Evolutionary conservation across 1,140 invertebrate species (phyloP).

Genomic region (Oryzaephilus surinamensis): DNA sequence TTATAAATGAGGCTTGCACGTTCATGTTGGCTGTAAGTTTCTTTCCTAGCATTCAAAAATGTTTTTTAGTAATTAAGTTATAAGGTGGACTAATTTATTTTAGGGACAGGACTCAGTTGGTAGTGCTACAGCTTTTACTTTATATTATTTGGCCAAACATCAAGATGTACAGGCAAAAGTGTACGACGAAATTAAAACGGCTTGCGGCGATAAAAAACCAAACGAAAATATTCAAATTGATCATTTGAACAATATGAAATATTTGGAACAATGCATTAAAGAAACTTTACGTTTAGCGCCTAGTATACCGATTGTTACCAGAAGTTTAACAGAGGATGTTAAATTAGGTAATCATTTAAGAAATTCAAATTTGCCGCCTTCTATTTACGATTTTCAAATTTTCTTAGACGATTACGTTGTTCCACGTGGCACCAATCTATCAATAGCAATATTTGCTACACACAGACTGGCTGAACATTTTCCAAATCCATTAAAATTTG

Average conservation of each 20-base stretch:
- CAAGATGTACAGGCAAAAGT: conserved; percentile 50
- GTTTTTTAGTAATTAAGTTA: not conserved
- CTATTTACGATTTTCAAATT: too few relatives aligned
- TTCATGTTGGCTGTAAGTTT: conserved; percentile 60
- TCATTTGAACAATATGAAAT: conserved; percentile 50
- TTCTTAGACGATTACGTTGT: too few relatives aligned
- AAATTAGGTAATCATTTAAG: conserved; percentile 35
- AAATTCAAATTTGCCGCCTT: too few relatives aligned
- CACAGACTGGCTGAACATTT: too few relatives aligned
- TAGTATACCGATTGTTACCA: conserved; percentile 52
- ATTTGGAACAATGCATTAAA: conserved; percentile 58
- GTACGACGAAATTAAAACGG: conserved; percentile 38
- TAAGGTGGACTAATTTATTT: conserved; percentile 21
- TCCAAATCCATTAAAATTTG: too few relatives aligned
- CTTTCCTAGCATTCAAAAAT: too few relatives aligned
- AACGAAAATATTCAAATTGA: conserved; percentile 13
- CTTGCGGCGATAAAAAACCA: conserved; percentile 8
- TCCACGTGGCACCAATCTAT: too few relatives aligned
- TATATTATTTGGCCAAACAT: conserved; percentile 49
- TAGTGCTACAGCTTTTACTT: conserved; percentile 45
- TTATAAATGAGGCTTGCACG: conserved; percentile 59
- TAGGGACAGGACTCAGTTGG: conserved; percentile 67
- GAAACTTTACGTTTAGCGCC: conserved; percentile 55
- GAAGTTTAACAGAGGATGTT: conserved; percentile 47
- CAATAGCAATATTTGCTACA: too few relatives aligned